A percentile compares a stretch with the other conserved stretches of the same genome.
These are phyloP conservation scores for Muntiacus reevesi DNA, from an alignment of 2,113 vertebrate genomes.

Conservation along the genomic window DNA sequence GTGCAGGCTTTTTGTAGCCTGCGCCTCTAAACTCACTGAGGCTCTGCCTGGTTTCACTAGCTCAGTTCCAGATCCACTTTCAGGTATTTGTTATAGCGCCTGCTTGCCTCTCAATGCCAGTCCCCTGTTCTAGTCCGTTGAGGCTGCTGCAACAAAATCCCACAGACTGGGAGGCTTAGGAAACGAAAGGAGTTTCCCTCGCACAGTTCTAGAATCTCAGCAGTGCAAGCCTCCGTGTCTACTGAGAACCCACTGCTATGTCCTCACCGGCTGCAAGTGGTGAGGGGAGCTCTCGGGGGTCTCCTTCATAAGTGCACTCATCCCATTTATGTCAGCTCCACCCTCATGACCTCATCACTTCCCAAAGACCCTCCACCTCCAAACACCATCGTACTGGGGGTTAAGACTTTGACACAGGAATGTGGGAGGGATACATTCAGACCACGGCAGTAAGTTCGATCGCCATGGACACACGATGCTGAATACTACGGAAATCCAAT, in stretches of 20 bases:
- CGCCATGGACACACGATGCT: fast-evolving
- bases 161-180: not conserved
- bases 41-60: fast-evolving
- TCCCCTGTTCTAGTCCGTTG: not conserved
- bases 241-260: not conserved
- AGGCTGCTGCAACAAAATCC: not conserved
- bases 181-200: not conserved
- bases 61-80: fast-evolving
- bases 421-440: fast-evolving
- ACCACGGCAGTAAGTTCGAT: not conserved
- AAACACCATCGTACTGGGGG: not conserved
- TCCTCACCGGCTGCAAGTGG: not conserved
- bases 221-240: not conserved
- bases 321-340: too few relatives aligned
- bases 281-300: fast-evolving
- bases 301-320: too few relatives aligned
- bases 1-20: fast-evolving
- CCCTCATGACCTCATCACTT: not conserved
- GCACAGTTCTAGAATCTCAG: too few relatives aligned
- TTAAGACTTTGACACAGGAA: not conserved
- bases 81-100: fast-evolving
- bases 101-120: fast-evolving
- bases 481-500: not conserved
- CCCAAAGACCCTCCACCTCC: not conserved
- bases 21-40: too few relatives aligned